Percentiles rank a stretch among this genome's conserved stretches.
These are phyloP conservation scores for Cricetomys ansorgei DNA, from an alignment of 2,113 vertebrate species.

Conservation along the genomic window DNA sequence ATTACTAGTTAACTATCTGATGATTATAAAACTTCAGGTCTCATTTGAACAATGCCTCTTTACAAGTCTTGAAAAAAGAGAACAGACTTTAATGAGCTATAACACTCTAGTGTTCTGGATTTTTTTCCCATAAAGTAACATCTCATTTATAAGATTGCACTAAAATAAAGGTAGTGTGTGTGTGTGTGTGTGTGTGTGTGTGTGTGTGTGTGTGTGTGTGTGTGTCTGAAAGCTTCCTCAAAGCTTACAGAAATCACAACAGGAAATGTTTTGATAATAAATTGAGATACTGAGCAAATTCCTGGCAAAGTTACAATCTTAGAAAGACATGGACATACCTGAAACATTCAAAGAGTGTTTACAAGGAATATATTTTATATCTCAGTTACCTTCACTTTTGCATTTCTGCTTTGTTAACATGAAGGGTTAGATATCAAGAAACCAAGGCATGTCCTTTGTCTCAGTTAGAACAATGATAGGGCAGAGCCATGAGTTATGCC, in stretches of 20 bases:
- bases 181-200: neutral
- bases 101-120: neutral
- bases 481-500: neutral
- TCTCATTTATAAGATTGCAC: neutral
- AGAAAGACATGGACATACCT: neutral
- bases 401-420: neutral
- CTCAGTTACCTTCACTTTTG: neutral
- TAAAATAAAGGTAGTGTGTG: neutral
- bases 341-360: neutral
- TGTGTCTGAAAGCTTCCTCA: neutral
- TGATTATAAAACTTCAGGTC: neutral
- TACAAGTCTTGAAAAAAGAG: neutral
- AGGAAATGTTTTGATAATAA: neutral
- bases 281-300: neutral
- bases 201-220: no score
- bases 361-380: rapidly evolving
- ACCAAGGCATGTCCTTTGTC: neutral
- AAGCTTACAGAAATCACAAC: neutral
- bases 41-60: neutral
- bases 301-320: neutral
- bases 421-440: neutral
- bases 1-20: neutral
- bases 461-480: no score
- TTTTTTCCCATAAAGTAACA: neutral
- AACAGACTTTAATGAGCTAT: neutral